Conservation (phyloP, 2,797 vertebrate species). For the Xyrichtys novacula region DNA sequence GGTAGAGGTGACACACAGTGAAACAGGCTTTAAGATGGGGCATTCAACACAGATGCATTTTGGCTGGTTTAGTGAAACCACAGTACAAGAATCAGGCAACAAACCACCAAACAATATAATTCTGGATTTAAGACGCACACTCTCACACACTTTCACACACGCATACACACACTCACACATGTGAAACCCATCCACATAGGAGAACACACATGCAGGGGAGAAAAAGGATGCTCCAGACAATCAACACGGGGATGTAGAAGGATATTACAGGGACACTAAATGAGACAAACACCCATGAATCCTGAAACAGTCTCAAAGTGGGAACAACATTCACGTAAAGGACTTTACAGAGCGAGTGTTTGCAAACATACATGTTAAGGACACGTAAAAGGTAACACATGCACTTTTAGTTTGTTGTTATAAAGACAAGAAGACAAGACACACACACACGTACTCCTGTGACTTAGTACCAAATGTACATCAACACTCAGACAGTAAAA, state of each 20-base stretch:
- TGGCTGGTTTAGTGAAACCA: slow-evolving; percentile 56
- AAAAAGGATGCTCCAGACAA: slow-evolving; percentile 61
- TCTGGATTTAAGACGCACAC: slow-evolving; percentile 43
- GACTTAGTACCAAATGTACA: slow-evolving; percentile 50
- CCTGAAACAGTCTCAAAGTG: slow-evolving; percentile 50
- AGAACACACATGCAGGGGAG: slow-evolving; percentile 69
- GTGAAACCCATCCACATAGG: slow-evolving; percentile 49
- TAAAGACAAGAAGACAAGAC: slow-evolving; percentile 45
- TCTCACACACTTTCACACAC: slow-evolving; percentile 20
- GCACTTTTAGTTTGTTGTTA: slow-evolving; percentile 32
- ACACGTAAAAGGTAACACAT: slow-evolving; percentile 54
- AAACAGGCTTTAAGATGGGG: slow-evolving; percentile 54
- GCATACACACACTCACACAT: slow-evolving; percentile 17
- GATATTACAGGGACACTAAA: slow-evolving; percentile 37
- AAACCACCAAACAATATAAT: slow-evolving; percentile 57
- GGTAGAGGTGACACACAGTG: slow-evolving; percentile 21
- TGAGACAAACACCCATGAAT: slow-evolving; percentile 50
- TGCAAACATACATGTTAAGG: slow-evolving; percentile 41
- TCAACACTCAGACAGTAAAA: slow-evolving; percentile 34
- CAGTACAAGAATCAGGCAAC: slow-evolving; percentile 71
- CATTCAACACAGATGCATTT: slow-evolving; percentile 76
- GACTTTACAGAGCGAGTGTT: slow-evolving; percentile 28
- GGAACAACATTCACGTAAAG: slow-evolving; percentile 43
- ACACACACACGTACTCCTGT: slow-evolving; percentile 37
- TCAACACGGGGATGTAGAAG: slow-evolving; percentile 38